Evolutionary conservation across 2,797 vertebrate genomes (phyloP).

Genomic region (Xiphorhynchus erythropygius): DNA sequence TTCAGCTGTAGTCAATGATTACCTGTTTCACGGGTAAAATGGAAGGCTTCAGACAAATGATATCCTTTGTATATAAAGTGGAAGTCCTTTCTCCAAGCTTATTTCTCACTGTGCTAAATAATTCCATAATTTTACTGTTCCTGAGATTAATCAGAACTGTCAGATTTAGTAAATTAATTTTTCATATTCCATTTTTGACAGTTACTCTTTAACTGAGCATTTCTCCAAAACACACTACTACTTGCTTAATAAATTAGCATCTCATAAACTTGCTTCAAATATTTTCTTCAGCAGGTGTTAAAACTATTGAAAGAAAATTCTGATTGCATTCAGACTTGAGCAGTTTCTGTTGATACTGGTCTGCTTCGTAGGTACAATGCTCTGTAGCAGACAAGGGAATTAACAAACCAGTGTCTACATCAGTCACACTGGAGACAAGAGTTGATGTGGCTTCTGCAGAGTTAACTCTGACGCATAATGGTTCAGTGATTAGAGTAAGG

Average conservation of each 20-base stretch:
- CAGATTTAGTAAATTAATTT: neutral
- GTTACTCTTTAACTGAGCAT: neutral
- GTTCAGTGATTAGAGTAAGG: neutral
- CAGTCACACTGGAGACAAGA: neutral
- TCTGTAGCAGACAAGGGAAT: neutral
- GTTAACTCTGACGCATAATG: accelerated
- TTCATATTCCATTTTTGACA: neutral
- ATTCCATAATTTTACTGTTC: neutral
- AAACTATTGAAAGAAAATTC: neutral
- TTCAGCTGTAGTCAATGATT: neutral
- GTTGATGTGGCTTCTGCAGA: neutral
- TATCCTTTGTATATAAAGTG: neutral
- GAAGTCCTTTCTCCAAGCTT: neutral
- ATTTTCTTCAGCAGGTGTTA: neutral
- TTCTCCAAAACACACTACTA: neutral
- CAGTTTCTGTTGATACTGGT: neutral
- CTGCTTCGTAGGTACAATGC: neutral
- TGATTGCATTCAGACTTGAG: neutral
- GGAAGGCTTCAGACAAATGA: neutral
- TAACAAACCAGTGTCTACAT: neutral
- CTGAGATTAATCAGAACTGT: neutral
- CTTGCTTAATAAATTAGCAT: neutral
- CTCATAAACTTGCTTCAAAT: neutral
- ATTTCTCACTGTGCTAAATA: neutral
- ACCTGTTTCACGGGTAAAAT: neutral